Evolutionary conservation across 2,888 invertebrate genomes (phyloP), one percentile per base, ranked within the genome.

Genomic region (Muschampia plurimacula): DNA sequence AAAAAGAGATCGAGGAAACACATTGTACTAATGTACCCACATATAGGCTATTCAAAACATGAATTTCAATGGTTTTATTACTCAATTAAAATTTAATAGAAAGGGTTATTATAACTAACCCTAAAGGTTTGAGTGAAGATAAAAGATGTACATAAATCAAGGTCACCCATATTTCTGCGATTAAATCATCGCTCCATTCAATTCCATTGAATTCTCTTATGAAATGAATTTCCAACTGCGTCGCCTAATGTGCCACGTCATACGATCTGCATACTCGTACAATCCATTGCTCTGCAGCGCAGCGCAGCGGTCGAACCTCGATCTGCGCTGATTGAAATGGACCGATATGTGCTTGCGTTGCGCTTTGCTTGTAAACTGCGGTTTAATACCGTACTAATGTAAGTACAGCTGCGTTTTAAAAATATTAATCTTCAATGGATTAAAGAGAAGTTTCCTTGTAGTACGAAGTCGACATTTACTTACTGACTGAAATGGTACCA

Each of bases 301-400:
- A 55, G 76, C 78, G 76, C 79, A 73, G 78, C 77, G 76, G 79
- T 77, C 71, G 79, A 81, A 82, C 86, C 87, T 87, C 90, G 89
- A 89, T 91, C 88, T 88, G 84, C 77, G 82, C 87, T 91, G 91
- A 92, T 92, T 92, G 92, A 91, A 90, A 88, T 86, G 87, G 82
- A 82, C 83, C 81, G 80, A 85, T 86, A 78, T 80, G 80, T 88
- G 91, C 90, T 88, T 83, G 83, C 84, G 74, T 79, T 79, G 90
- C 89, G 80, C 81, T 89, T 88, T 80, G 80, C 79, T 83, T 81
- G 81, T 59, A 28, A 59, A 32, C 32, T 36, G 59, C 59, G 28
- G 32, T 59, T 59, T 32, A 59, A 28, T 59, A 13, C 32, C 59
- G 12, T 13, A 32, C 8, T 28, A 15, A 55, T 55, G 55, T 55